Base-by-base conservation (phyloP, 2,113 vertebrate species). In the Platysteira castanea region DNA sequence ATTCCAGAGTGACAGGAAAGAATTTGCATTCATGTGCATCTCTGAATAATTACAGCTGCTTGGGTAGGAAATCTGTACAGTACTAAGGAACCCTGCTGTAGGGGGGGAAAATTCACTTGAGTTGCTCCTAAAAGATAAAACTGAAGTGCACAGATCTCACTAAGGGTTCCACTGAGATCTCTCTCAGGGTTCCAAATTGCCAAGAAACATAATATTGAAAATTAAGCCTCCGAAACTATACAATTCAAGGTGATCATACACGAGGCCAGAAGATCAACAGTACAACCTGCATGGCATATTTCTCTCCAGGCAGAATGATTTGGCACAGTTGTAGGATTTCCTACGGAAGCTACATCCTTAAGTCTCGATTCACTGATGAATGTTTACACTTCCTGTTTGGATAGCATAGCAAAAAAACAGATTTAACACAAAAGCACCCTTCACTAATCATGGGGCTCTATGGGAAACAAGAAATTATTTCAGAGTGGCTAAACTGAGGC, bases 21-120 rank as follows among this genome's bases (percentile, higher is more conserved):
- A 95, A 96, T 94, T 65, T 74, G 69, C 94, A 93, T 95, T 96
- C 88, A 96, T 82, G 73, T 95, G 80, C 92, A 96, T 87, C 92
- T 78, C 92, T 95, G 96, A 97, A 88, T 91, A 95, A 96, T 96
- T 90, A 90, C 95, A 96, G 96, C 96, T 96, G 96, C 89, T 93
- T 73, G 86, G 53, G 69, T n/a, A 85, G 63, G 70, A 79, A 68
- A 81, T 74, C 30, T 53, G 31, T 59, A 54, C 1, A 9, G 64
- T 39, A 64, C 52, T 56, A 82, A 71, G 54, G 37, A 87, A 69
- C 35, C 53, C 31, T 64, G 17, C 24, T 56, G 24, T 17, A 60
- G 3, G 2, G 2, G 2, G 33, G 33, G 7, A 6, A 79, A 49
- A 44, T 15, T 64, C 73, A 68, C 23, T 89, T 15, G 30, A 65